Percentiles rank a stretch among this genome's conserved stretches.
phyloP scores from a whole-genome alignment of 2,888 invertebrate species.

The Ichneumon xanthorius region DNA sequence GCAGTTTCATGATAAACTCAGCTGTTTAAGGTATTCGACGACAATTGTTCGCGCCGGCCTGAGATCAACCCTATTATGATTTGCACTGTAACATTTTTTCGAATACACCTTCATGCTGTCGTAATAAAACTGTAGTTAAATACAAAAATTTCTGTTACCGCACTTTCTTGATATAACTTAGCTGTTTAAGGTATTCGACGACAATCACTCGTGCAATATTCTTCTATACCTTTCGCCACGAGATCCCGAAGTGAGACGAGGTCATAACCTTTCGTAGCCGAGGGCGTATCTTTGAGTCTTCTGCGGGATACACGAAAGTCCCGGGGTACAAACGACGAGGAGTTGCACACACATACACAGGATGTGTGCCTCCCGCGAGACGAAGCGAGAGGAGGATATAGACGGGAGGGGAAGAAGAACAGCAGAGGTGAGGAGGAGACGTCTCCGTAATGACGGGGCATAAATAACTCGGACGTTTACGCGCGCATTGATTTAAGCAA shows the following conservation, averaged over 20 bases:
- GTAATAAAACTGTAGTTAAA: neutral
- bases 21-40: neutral
- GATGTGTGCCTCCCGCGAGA: constrained; percentile 51
- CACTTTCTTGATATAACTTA: constrained; percentile 4
- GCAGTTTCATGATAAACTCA: constrained; percentile 7
- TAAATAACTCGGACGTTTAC: constrained; percentile 85
- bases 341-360: constrained; percentile 35
- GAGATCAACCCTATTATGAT: neutral
- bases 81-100: neutral
- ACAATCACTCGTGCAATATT: constrained; percentile 43
- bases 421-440: constrained; percentile 80
- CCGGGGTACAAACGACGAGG: constrained; percentile 44
- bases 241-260: constrained; percentile 48
- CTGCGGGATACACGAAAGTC: constrained; percentile 44
- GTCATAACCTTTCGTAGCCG: constrained; percentile 56
- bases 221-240: constrained; percentile 26
- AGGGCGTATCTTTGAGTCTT: constrained; percentile 51
- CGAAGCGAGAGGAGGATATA: constrained; percentile 34
- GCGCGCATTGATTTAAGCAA: constrained; percentile 85
- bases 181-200: neutral
- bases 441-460: constrained; percentile 84
- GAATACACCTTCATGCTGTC: no score
- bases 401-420: constrained; percentile 47
- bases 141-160: neutral
- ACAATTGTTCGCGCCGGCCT: constrained; percentile 45